Base-by-base conservation (phyloP, 2,797 vertebrate genomes). In the Thalassophryne amazonica region DNA sequence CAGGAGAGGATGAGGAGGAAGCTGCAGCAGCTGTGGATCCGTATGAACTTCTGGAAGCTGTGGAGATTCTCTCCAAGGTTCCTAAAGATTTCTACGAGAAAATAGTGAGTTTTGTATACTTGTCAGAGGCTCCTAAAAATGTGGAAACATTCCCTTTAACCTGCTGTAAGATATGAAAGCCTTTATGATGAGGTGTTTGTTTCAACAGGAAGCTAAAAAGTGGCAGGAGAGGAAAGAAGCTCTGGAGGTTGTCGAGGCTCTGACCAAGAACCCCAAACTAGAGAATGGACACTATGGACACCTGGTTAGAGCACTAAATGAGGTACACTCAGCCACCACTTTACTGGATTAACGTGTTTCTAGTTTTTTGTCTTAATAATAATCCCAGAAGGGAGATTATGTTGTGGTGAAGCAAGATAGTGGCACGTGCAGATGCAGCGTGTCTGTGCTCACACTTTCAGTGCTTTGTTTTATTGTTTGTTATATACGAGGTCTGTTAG, bases 151-250 rank as follows among this genome's bases (percentile, higher is more conserved):
- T n/a, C n/a, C n/a, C n/a, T n/a, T n/a, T n/a, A n/a, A n/a, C n/a
- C n/a, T n/a, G n/a, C n/a, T n/a, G n/a, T n/a, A n/a, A n/a, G n/a
- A 24, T 22, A 19, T 42, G 6, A 2, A 7, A 19, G 5, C 3
- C 11, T 13, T 6, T 27, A 40, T 45, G 20, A 42, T 33, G 4
- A 2, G 18, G 2, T 57, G 14, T 52, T 14, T 54, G 2, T 86
- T 11, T 62, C 23, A 74, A 1, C 69, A 99, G 97, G 97, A 99
- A 83, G 96, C 97, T 50, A 99, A 99, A 81, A 99, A 99, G 77
- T 99, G 97, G 97, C 97, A 99, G 80, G 97, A 99, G 78, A 93
- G 97, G 55, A 99, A 98, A 80, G 97, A 99, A 81, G 96, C 92
- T 19, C 81, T 99, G 63, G 97, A 99, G 73, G 92, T 93, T 30